These are phyloP conservation scores for Astyanax mexicanus DNA, from an alignment of 2,797 vertebrate species.

Conservation along the genomic window DNA sequence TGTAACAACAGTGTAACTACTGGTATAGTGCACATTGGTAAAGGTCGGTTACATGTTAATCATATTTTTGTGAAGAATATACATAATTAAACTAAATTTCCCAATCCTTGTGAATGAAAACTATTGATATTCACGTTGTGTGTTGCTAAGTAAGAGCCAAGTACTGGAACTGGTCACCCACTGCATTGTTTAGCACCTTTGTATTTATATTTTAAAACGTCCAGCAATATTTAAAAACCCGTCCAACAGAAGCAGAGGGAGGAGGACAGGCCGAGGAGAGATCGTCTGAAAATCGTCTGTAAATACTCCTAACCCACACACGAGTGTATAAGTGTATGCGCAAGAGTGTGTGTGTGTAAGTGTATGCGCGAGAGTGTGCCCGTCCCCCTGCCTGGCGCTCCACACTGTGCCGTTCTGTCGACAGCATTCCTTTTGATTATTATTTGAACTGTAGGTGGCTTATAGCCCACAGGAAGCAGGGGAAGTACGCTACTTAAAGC, in stretches of 20 bases:
- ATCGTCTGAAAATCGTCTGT: constrained; percentile 35
- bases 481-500: constrained; percentile 68
- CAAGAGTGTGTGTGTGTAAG: too few relatives aligned
- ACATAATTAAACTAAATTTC: background rate
- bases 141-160: background rate
- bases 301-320: constrained; percentile 3
- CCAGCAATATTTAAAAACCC: background rate
- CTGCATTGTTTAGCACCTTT: background rate
- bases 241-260: background rate
- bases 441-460: constrained; percentile 66
- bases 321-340: background rate
- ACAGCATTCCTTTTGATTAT: constrained; percentile 67
- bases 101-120: background rate
- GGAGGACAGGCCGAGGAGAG: background rate
- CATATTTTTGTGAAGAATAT: too few relatives aligned
- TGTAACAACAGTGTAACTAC: too few relatives aligned
- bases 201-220: constrained; percentile 17
- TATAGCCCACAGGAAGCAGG: constrained; percentile 58
- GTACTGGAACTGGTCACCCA: background rate
- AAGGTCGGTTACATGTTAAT: too few relatives aligned
- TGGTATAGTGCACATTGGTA: too few relatives aligned
- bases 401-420: constrained; percentile 60
- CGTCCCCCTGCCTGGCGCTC: constrained; percentile 9
- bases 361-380: background rate
- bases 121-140: background rate